Conservation (phyloP, 2,797 vertebrate species). For the Sebastes matsubarae region DNA sequence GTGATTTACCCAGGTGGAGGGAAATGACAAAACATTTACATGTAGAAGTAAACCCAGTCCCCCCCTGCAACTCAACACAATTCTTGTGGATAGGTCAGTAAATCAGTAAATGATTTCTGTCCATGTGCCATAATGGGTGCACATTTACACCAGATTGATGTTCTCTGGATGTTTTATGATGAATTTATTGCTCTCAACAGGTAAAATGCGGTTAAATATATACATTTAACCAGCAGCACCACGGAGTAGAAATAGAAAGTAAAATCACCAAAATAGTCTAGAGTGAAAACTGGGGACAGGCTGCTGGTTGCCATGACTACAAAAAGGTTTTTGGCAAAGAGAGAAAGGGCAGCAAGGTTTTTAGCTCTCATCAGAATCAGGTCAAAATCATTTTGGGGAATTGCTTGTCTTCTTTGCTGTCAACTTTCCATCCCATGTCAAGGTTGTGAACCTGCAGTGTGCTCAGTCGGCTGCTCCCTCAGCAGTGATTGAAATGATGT, state of each 20-base stretch:
- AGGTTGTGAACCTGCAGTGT: background rate
- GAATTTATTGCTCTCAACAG: background rate
- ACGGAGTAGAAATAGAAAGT: background rate
- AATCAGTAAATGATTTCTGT: background rate
- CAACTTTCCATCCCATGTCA: background rate
- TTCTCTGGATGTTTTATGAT: too few species aligned
- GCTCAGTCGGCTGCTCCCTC: background rate
- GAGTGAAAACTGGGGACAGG: background rate
- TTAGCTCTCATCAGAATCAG: constrained; percentile 17
- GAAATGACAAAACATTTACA: background rate
- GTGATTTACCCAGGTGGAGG: background rate
- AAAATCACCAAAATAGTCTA: background rate
- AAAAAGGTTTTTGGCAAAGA: constrained; percentile 9
- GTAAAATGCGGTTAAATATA: background rate
- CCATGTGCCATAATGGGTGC: background rate
- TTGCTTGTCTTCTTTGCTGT: constrained; percentile 25
- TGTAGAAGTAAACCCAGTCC: background rate
- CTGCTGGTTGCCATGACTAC: constrained; percentile 22
- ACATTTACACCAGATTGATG: background rate
- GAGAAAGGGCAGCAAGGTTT: background rate
- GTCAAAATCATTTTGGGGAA: constrained; percentile 8
- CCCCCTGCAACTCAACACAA: background rate
- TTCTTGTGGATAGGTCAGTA: background rate
- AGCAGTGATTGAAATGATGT: constrained; percentile 10
- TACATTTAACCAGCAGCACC: background rate